Conservation (phyloP, 2,888 invertebrate species). For the Lithophane socia region DNA sequence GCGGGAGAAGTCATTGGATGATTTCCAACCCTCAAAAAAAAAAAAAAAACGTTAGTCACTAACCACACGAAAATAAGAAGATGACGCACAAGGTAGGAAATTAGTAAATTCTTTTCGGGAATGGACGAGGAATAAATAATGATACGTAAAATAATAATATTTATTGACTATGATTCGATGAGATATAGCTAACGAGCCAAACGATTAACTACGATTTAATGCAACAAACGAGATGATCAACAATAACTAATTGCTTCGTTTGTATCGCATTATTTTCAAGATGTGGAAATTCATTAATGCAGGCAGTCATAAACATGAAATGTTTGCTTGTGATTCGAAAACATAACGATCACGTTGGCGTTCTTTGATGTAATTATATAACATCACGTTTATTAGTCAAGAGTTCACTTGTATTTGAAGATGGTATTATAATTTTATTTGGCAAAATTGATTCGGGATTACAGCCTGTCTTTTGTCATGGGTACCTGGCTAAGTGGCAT, state of each 20-base stretch:
- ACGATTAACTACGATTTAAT: conserved; percentile 67
- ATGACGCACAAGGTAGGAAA: neutral
- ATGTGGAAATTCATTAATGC: conserved; percentile 61
- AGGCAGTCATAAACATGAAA: conserved; percentile 29
- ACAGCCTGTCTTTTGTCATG: neutral
- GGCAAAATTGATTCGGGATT: neutral
- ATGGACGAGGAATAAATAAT: conserved; percentile 65
- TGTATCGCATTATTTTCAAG: conserved; percentile 60
- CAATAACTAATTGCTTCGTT: conserved; percentile 60
- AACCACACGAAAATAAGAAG: too few relatives aligned
- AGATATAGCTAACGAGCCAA: conserved; percentile 67
- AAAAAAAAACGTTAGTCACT: too few relatives aligned
- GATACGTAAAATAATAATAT: conserved; percentile 71
- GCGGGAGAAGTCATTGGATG: too few relatives aligned
- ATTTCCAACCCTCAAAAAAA: too few relatives aligned
- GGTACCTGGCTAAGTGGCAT: too few relatives aligned
- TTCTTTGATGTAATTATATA: conserved; percentile 5
- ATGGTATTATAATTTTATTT: conserved; percentile 9
- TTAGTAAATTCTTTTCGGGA: neutral
- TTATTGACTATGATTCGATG: conserved; percentile 52
- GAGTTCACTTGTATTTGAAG: neutral
- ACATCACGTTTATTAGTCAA: conserved; percentile 10
- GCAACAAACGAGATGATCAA: conserved; percentile 53
- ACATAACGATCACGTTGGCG: conserved; percentile 26
- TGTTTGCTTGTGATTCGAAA: conserved; percentile 51